Evolutionary conservation across 1,140 invertebrate genomes (phyloP), one percentile per base, ranked within the genome.

Genomic region (Drosophila lacertosa): DNA sequence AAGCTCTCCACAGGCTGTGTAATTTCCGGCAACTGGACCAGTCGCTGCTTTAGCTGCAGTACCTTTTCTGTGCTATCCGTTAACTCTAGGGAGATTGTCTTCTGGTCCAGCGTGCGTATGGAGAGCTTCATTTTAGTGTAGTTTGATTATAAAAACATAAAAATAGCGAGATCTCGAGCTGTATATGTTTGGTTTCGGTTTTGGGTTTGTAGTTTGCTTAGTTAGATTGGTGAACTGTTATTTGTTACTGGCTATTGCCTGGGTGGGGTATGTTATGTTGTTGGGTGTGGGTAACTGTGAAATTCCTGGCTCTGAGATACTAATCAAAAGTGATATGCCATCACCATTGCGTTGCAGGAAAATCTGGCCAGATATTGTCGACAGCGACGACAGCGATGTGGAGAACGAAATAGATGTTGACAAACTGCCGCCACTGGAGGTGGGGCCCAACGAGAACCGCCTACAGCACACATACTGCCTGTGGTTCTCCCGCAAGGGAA

Each of bases 391-490:
- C 77, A 91, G 90, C 69, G 91, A 91, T 64, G 76, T 89, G 63
- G 90, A 91, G 44, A 89, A 86, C 50, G 88, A 91, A 60, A 88
- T 91, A 77, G 91, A 91, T 71, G 82, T 91, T 53, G 91, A 91
- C 33, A 91, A 91, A 82, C 58, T 91, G 32, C 86, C 90, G 72
- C 93, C 93, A 47, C 86, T 95, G 89, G 93, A 94, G 90, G 93
- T 95, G 72, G 93, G 91, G 67, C 93, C 94, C 63, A 93, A 94
- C 47, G 95, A 97, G 89, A 96, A 97, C 80, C 94, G 94, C 84
- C 92, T 97, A 70, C 96, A 97, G 91, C 96, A 95, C 92, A 94
- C 94, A 63, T 97, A 97, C 91, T 94, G 95, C 57, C 92, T 97
- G 44, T 97, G 96, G 95, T 97, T 95, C 90, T 89, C 89, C n/a